These are phyloP conservation scores for Hyla sarda DNA, from an alignment of 2,113 vertebrate genomes.

Conservation along the genomic window DNA sequence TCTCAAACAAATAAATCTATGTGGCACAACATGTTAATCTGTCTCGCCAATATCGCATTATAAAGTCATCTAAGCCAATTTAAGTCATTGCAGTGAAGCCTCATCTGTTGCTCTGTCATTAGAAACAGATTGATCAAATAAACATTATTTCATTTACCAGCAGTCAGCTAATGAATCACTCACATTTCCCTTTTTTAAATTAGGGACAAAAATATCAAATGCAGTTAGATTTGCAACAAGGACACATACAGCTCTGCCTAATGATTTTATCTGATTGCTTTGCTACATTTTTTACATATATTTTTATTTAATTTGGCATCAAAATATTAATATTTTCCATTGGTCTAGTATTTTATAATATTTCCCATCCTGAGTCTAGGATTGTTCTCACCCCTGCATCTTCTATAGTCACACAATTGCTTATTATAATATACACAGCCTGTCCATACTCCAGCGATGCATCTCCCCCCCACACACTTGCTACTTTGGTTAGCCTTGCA, in stretches of 20 bases:
- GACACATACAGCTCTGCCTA: not conserved
- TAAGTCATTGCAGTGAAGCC: conserved; percentile 69
- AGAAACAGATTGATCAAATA: conserved; percentile 72
- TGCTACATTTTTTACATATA: too few species aligned
- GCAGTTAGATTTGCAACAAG: not conserved
- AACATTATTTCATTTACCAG: conserved; percentile 66
- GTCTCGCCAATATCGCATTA: conserved; percentile 70
- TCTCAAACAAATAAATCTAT: conserved; percentile 69
- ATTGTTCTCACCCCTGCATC: too few species aligned
- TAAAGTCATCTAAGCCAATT: conserved; percentile 75
- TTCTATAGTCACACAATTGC: too few species aligned
- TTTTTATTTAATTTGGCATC: too few species aligned
- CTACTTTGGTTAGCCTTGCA: too few species aligned
- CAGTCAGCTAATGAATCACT: conserved; percentile 59
- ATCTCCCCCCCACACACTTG: too few species aligned
- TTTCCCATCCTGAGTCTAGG: too few species aligned
- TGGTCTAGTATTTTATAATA: too few species aligned
- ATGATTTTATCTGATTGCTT: not conserved
- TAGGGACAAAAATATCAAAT: conserved; percentile 13
- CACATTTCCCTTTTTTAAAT: conserved; percentile 22
- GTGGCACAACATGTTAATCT: conserved; percentile 71
- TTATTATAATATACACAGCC: too few species aligned
- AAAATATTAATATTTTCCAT: too few species aligned
- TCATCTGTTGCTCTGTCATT: conserved; percentile 73
- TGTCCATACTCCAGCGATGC: too few species aligned